phyloP scores from a whole-genome alignment of 2,113 vertebrate genomes.

The Crotalus viridis region DNA sequence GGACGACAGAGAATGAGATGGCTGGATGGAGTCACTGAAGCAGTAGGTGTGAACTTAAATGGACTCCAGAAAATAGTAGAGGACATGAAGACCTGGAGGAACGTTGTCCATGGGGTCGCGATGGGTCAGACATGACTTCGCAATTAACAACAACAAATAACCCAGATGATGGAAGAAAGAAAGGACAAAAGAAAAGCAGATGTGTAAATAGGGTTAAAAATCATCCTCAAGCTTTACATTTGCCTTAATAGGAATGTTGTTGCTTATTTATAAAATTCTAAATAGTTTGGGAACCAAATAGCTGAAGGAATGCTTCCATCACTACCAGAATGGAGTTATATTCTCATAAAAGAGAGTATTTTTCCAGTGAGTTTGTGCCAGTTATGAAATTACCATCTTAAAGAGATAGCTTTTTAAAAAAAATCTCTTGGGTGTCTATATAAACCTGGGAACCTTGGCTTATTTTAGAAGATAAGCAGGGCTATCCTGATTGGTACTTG shows the following conservation, averaged over 20 bases:
- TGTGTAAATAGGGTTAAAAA: neutral
- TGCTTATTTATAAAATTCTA: neutral
- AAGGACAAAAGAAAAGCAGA: neutral
- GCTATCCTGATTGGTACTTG: neutral
- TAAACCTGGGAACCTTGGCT: neutral
- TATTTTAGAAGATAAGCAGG: neutral
- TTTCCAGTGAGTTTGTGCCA: neutral
- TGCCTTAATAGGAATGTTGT: neutral
- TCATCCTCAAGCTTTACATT: neutral
- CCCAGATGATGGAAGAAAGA: neutral
- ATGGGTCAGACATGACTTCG: too few relatives aligned
- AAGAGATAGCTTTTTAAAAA: neutral
- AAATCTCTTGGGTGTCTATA: neutral
- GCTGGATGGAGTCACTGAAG: too few relatives aligned
- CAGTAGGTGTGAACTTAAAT: too few relatives aligned
- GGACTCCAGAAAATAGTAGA: too few relatives aligned
- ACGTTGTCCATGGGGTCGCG: too few relatives aligned
- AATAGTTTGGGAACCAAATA: neutral
- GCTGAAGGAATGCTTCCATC: neutral
- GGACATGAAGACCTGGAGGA: too few relatives aligned
- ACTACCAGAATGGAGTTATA: neutral
- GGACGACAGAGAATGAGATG: too few relatives aligned
- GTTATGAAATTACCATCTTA: neutral
- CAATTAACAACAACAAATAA: neutral
- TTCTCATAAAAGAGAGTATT: neutral